These are phyloP conservation scores for Dipodomys spectabilis DNA, from an alignment of 2,113 vertebrate genomes.

Conservation along the genomic window DNA sequence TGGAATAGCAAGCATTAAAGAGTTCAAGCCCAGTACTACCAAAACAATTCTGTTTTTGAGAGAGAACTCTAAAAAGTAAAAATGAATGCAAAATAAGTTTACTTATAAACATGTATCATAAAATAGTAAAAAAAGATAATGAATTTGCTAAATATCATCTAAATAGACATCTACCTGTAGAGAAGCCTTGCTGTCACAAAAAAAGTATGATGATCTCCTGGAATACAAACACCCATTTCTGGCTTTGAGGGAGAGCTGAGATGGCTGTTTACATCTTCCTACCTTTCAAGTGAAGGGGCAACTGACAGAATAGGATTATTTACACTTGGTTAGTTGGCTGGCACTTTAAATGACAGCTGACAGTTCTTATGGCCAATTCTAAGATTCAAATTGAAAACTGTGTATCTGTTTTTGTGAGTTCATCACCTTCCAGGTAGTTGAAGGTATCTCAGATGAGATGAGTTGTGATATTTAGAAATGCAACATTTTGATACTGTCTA, in stretches of 20 bases:
- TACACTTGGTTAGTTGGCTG: neutral
- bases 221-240: too few relatives aligned
- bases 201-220: too few relatives aligned
- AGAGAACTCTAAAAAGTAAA: too few relatives aligned
- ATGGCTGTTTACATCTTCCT: too few relatives aligned
- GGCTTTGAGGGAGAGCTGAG: too few relatives aligned
- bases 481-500: neutral
- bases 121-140: neutral
- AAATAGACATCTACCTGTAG: neutral
- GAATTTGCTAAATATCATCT: neutral
- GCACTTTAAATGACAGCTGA: neutral
- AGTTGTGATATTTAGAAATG: neutral
- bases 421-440: neutral
- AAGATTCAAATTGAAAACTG: constrained; percentile 10
- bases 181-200: too few relatives aligned
- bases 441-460: neutral
- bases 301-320: neutral
- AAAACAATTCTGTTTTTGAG: too few relatives aligned
- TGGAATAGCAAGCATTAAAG: too few relatives aligned
- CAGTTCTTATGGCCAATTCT: neutral
- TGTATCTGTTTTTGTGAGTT: neutral
- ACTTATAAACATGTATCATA: neutral
- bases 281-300: neutral
- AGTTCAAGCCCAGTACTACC: too few relatives aligned
- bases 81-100: neutral